These are phyloP conservation scores for Drosophila watanabei DNA, from an alignment of 1,140 invertebrate genomes.

Conservation along the genomic window DNA sequence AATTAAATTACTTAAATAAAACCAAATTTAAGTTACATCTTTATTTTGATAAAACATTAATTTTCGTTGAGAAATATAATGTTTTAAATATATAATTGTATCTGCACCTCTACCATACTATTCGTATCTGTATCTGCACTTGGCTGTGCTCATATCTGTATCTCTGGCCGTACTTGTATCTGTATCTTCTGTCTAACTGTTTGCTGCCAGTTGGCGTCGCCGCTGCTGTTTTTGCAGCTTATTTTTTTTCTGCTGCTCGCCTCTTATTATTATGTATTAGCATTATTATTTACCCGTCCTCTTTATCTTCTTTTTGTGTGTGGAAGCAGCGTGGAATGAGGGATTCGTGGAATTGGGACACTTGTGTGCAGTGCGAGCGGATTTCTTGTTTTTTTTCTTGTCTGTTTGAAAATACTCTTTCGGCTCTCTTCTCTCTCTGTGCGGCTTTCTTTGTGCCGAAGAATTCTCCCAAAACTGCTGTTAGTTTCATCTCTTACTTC, in stretches of 20 bases:
- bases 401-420: slow-evolving; percentile 23
- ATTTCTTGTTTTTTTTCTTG: slow-evolving; percentile 43
- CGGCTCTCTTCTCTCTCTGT: slow-evolving; percentile 21
- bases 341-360: slow-evolving; percentile 84
- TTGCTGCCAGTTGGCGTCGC: slow-evolving; percentile 35
- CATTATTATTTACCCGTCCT: slow-evolving; percentile 73
- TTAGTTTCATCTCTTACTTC: slow-evolving; percentile 22
- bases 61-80: not conserved
- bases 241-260: slow-evolving; percentile 14
- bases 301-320: slow-evolving; percentile 18
- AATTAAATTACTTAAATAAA: no score
- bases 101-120: not conserved
- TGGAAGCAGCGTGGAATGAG: slow-evolving; percentile 80
- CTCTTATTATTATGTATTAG: slow-evolving; percentile 80
- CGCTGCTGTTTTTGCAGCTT: slow-evolving; percentile 11
- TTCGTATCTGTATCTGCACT: slow-evolving; percentile 12
- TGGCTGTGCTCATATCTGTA: slow-evolving; percentile 23
- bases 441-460: slow-evolving; percentile 56
- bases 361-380: slow-evolving; percentile 81
- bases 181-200: slow-evolving; percentile 50
- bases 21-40: no score
- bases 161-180: slow-evolving; percentile 11
- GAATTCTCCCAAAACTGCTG: slow-evolving; percentile 33
- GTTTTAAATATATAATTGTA: not conserved
- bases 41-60: no score